Percentiles rank a stretch among this genome's conserved stretches.
Conservation (phyloP, 2,888 invertebrate genomes). For the Brachylomia viminalis region DNA sequence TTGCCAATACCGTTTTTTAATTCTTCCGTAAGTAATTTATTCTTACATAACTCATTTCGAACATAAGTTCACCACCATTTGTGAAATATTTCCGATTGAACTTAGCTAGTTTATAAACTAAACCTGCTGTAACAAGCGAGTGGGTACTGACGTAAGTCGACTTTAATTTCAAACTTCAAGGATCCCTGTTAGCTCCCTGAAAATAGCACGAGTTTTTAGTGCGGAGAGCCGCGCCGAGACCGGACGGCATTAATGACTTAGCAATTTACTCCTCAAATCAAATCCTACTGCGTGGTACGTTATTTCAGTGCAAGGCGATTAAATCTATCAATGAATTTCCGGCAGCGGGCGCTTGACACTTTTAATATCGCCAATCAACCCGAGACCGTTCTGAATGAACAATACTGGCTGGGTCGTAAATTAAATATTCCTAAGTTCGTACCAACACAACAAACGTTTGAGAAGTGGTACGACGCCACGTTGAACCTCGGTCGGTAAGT, state of each 20-base stretch:
- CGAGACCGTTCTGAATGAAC: conserved; percentile 87
- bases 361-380: conserved; percentile 89
- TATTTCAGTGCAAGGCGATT: conserved; percentile 87
- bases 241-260: conserved; percentile 89
- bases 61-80: background rate
- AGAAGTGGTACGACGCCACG: conserved; percentile 62
- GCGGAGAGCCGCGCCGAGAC: conserved; percentile 75
- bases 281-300: conserved; percentile 81
- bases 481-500: conserved; percentile 65
- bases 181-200: conserved; percentile 76
- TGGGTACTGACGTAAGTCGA: conserved; percentile 73
- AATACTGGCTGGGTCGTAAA: conserved; percentile 87
- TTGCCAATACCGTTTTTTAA: background rate
- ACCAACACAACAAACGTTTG: conserved; percentile 74
- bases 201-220: conserved; percentile 87
- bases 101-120: conserved; percentile 34
- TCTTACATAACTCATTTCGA: background rate
- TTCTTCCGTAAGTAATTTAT: background rate
- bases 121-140: conserved; percentile 35
- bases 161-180: conserved; percentile 77
- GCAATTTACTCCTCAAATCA: conserved; percentile 88
- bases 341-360: conserved; percentile 88
- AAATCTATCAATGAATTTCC: conserved; percentile 91
- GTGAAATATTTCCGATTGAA: background rate
- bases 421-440: conserved; percentile 83